Evolutionary conservation across 2,888 invertebrate genomes (phyloP).

Genomic region (Stramonita haemastoma): DNA sequence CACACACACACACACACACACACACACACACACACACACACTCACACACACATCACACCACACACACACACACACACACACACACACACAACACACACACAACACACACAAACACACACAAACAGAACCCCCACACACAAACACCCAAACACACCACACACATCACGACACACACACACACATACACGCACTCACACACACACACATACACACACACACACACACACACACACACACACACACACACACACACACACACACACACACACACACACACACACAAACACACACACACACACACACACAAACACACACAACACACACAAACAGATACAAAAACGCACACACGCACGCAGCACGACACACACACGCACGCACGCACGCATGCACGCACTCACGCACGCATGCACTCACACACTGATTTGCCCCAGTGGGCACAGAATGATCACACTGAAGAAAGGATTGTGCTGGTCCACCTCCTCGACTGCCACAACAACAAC

Average conservation of each 20-base stretch:
- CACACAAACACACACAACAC: conserved; percentile 6
- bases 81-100: background rate
- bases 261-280: conserved; percentile 7
- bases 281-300: background rate
- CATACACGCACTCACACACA: conserved; percentile 7
- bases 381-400: too few relatives aligned
- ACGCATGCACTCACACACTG: too few relatives aligned
- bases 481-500: too few relatives aligned
- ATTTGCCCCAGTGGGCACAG: too few relatives aligned
- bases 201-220: conserved; percentile 1
- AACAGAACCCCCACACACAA: background rate
- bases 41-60: conserved; percentile 9
- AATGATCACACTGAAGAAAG: too few relatives aligned
- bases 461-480: too few relatives aligned
- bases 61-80: conserved; percentile 3
- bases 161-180: background rate
- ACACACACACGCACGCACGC: background rate
- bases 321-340: too few relatives aligned
- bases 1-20: conserved; percentile 6
- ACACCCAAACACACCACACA: background rate
- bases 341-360: background rate
- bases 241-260: conserved; percentile 22
- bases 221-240: background rate
- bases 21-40: background rate
- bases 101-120: background rate